These are phyloP conservation scores for Hippolais icterina DNA, from an alignment of 2,113 vertebrate species.

Conservation along the genomic window DNA sequence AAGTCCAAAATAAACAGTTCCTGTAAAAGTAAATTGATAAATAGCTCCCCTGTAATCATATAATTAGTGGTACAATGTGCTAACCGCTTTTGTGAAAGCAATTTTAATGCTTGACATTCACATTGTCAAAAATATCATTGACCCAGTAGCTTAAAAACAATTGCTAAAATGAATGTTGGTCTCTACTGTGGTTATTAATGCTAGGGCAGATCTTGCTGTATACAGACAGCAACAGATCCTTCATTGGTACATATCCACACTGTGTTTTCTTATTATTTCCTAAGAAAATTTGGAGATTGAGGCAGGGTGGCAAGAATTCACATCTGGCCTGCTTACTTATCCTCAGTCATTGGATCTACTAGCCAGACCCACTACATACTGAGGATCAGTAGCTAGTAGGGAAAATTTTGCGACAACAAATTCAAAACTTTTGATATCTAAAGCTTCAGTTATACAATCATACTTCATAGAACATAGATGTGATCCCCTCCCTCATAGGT, in stretches of 20 bases:
- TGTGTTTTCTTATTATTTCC: neutral
- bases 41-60: conserved; percentile 44
- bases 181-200: neutral
- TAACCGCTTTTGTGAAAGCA: conserved; percentile 55
- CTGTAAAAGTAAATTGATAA: conserved; percentile 61
- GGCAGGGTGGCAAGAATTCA: neutral
- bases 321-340: neutral
- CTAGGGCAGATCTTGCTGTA: neutral
- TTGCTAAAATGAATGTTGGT: neutral
- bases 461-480: neutral
- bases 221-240: neutral
- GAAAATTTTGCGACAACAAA: neutral
- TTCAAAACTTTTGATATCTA: neutral
- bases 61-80: conserved; percentile 58
- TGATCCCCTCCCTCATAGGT: neutral
- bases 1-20: conserved; percentile 65
- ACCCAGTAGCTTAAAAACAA: conserved; percentile 41
- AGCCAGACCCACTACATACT: neutral
- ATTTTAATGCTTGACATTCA: conserved; percentile 40
- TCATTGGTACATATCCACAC: neutral
- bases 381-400: neutral
- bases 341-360: neutral
- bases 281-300: neutral
- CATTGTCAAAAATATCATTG: conserved; percentile 42
- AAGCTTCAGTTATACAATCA: neutral